phyloP scores from a whole-genome alignment of 2,113 vertebrate species.

The Bubalus kerabau region DNA sequence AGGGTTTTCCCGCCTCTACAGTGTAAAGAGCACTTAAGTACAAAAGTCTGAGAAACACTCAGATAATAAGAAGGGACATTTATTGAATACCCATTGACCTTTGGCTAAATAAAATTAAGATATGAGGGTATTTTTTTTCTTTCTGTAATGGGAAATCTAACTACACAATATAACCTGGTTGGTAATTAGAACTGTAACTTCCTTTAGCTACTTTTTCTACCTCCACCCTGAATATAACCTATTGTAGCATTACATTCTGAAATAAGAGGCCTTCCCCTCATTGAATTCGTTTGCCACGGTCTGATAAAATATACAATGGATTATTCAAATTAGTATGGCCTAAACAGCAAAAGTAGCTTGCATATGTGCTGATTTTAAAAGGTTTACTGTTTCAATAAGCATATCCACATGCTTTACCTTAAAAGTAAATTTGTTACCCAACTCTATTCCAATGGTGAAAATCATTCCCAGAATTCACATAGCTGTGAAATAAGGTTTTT shows the following conservation, averaged over 20 bases:
- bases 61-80: not conserved
- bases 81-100: not conserved
- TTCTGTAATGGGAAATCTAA: conserved; percentile 25
- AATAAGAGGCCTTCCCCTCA: conserved; percentile 49
- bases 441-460: not conserved
- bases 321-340: conserved; percentile 28
- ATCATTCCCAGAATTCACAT: conserved; percentile 5
- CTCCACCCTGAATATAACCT: not conserved
- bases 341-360: conserved; percentile 22
- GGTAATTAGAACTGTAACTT: conserved; percentile 18
- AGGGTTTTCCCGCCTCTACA: not conserved
- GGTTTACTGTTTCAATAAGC: conserved; percentile 12
- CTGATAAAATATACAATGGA: conserved; percentile 53
- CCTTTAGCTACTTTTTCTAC: conserved; percentile 16
- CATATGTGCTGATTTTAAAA: conserved; percentile 13
- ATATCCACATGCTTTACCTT: not conserved
- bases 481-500: conserved; percentile 27
- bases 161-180: conserved; percentile 12
- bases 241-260: conserved; percentile 16
- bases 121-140: not conserved
- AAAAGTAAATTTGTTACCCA: conserved; percentile 11
- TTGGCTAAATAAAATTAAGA: conserved; percentile 19
- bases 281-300: conserved; percentile 41
- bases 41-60: not conserved
- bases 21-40: not conserved